These are phyloP conservation scores for Cirrhinus molitorella DNA, from an alignment of 2,797 vertebrate species.

Conservation along the genomic window DNA sequence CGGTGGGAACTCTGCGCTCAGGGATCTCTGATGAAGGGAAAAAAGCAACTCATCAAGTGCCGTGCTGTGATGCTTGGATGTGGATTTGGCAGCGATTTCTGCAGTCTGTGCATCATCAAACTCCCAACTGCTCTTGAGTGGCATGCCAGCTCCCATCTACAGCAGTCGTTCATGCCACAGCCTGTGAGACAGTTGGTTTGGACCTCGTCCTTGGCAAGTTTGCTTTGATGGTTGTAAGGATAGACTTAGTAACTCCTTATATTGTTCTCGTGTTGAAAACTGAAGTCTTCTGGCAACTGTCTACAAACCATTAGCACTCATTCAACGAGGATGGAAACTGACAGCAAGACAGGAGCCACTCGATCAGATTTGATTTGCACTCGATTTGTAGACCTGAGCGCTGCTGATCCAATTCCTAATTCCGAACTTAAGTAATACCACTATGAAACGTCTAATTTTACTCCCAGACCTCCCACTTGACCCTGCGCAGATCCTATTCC, in stretches of 20 bases:
- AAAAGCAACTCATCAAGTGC: conserved; percentile 72
- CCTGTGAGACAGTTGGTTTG: conserved; percentile 67
- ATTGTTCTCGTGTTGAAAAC: conserved; percentile 39
- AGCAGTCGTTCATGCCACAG: conserved; percentile 67
- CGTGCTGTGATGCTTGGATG: conserved; percentile 79
- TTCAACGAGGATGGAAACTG: conserved; percentile 26
- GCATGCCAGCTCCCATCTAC: conserved; percentile 72
- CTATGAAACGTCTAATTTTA: conserved; percentile 67
- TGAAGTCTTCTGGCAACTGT: conserved; percentile 37
- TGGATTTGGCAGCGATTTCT: conserved; percentile 72
- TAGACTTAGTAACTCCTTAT: conserved; percentile 48
- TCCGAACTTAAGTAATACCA: conserved; percentile 55
- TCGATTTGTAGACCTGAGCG: conserved; percentile 34
- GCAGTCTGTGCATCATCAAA: conserved; percentile 65
- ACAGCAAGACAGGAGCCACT: conserved; percentile 31
- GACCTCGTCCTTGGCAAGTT: conserved; percentile 56
- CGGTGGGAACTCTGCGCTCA: conserved; percentile 67
- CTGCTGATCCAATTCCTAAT: conserved; percentile 54
- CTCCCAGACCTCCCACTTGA: conserved; percentile 71
- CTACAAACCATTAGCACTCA: conserved; percentile 36
- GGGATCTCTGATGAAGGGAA: conserved; percentile 57
- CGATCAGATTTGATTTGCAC: conserved; percentile 43
- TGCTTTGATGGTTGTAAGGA: conserved; percentile 44
- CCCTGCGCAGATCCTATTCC: conserved; percentile 67
- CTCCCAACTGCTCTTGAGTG: conserved; percentile 79